Evolutionary conservation across 2,888 invertebrate genomes (phyloP).

Genomic region (Chloromyia formosa): DNA sequence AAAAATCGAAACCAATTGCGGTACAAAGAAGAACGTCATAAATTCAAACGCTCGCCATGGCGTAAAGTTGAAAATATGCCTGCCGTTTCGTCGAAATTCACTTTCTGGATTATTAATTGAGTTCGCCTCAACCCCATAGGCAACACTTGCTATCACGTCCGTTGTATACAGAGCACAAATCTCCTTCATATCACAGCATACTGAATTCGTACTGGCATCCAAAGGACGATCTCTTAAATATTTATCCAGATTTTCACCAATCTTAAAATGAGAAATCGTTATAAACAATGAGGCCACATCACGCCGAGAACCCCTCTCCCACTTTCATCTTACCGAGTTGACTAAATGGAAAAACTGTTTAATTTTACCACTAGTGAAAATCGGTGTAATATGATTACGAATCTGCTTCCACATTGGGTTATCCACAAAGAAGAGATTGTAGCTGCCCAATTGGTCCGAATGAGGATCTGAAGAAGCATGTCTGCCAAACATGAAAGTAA

Average conservation of each 20-base stretch:
- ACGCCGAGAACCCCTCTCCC: no score
- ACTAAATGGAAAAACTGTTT: slow-evolving; percentile 62
- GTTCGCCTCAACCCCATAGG: slow-evolving; percentile 60
- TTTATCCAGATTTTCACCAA: slow-evolving; percentile 38
- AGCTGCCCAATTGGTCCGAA: slow-evolving; percentile 60
- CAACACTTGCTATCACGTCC: slow-evolving; percentile 60
- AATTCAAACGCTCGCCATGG: slow-evolving; percentile 56
- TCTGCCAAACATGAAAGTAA: no score
- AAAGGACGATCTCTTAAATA: not conserved
- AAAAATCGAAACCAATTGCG: slow-evolving; percentile 56
- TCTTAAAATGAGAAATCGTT: slow-evolving; percentile 15
- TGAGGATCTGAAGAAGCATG: slow-evolving; percentile 56
- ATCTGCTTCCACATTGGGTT: slow-evolving; percentile 64
- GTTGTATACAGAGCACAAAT: slow-evolving; percentile 58
- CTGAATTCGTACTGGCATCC: not conserved
- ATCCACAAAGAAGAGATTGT: slow-evolving; percentile 64
- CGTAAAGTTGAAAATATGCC: slow-evolving; percentile 53
- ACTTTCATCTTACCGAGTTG: slow-evolving; percentile 58
- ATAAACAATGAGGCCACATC: no score
- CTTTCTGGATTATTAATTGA: slow-evolving; percentile 57
- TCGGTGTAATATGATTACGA: slow-evolving; percentile 63
- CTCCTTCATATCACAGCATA: slow-evolving; percentile 56
- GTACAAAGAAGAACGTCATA: slow-evolving; percentile 58
- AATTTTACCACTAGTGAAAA: slow-evolving; percentile 64
- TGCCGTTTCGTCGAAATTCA: slow-evolving; percentile 57